Evolutionary conservation across 2,797 vertebrate genomes (phyloP).

Genomic region (Poeciliopsis gracilis): DNA sequence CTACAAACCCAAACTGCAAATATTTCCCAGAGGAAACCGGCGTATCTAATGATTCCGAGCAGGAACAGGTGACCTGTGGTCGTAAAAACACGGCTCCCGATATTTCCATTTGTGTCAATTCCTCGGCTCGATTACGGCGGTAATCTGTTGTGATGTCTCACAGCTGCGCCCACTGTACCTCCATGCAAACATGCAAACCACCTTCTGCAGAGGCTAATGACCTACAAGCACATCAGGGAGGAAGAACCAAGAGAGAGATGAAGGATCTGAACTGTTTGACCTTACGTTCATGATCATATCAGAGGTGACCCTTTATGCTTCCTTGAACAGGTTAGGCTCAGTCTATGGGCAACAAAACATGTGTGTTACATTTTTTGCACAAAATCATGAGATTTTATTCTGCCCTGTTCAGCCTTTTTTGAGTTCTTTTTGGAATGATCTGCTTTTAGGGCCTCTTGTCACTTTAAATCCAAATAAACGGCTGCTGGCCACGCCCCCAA

Average conservation of each 20-base stretch:
- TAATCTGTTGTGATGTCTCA: conserved; percentile 56
- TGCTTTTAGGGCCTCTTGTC: no score
- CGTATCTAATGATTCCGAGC: conserved; percentile 58
- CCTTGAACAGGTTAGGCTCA: no score
- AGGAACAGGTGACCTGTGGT: conserved; percentile 61
- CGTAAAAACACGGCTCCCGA: conserved; percentile 52
- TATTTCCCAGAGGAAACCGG: conserved; percentile 17
- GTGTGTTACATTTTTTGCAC: no score
- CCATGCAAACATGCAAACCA: conserved; percentile 27
- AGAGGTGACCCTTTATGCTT: neutral
- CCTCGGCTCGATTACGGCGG: conserved; percentile 49
- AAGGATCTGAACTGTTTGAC: no score
- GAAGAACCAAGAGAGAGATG: neutral
- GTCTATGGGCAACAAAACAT: no score
- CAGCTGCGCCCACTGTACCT: conserved; percentile 60
- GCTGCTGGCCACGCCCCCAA: no score
- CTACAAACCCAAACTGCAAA: conserved; percentile 7
- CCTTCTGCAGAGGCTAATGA: conserved; percentile 8
- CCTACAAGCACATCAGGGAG: neutral
- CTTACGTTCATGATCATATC: neutral
- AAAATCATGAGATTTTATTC: no score
- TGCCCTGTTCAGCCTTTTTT: no score
- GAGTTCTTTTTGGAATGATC: no score
- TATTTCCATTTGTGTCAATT: conserved; percentile 60
- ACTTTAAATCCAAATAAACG: no score